Evolutionary conservation across 2,888 invertebrate genomes (phyloP).

Genomic region (Sepioteuthis lessoniana): DNA sequence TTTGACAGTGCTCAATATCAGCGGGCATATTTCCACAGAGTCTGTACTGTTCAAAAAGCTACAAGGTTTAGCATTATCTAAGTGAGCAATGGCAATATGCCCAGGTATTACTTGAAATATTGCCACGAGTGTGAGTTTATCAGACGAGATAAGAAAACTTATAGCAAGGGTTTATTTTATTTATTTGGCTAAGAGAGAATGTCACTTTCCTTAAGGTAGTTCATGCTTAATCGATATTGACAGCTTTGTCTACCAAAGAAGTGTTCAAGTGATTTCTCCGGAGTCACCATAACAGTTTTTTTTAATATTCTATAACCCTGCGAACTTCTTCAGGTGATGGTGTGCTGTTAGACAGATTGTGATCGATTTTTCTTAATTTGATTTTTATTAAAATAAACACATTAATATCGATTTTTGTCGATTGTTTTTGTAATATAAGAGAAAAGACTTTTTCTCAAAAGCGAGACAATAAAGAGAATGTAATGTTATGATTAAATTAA

Average conservation of each 20-base stretch:
- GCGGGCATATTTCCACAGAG: background rate
- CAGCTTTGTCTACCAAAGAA: background rate
- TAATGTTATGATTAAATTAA: too few species aligned
- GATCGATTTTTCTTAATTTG: too few species aligned
- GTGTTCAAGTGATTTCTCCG: background rate
- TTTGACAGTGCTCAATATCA: background rate
- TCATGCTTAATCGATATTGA: background rate
- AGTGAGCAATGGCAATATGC: background rate
- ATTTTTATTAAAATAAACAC: too few species aligned
- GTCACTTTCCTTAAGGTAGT: background rate
- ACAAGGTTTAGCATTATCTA: background rate
- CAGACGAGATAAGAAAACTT: background rate
- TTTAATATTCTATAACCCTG: too few species aligned
- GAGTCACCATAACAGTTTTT: background rate
- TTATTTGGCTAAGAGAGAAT: slow-evolving; percentile 20
- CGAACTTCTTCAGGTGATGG: too few species aligned
- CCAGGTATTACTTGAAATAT: background rate
- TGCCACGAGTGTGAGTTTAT: background rate
- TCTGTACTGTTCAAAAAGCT: background rate
- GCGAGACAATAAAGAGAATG: too few species aligned
- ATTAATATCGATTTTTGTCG: too few species aligned
- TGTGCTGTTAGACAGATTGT: too few species aligned
- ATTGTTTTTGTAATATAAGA: too few species aligned
- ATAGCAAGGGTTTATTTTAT: background rate
- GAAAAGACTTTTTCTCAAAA: too few species aligned